A percentile compares a stretch with the other conserved stretches of the same genome.
phyloP scores from a whole-genome alignment of 2,113 vertebrate species.

The Nesogale talazaci region DNA sequence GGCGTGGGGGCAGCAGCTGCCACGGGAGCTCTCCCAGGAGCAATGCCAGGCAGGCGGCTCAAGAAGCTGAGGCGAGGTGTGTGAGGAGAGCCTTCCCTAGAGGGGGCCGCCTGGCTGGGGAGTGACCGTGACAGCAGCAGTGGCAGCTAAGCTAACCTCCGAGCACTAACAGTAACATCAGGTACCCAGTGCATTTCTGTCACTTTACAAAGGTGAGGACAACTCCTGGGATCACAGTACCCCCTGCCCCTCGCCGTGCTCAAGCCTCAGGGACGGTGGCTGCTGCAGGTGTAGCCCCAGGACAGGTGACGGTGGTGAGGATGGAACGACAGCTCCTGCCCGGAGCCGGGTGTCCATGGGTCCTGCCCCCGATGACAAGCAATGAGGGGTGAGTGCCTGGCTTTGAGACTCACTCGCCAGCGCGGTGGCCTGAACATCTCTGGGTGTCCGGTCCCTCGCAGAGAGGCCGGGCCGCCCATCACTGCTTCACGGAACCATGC shows the following conservation, averaged over 20 bases:
- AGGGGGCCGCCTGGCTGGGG: neutral
- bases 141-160: neutral
- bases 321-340: neutral
- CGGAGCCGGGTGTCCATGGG: neutral
- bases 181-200: neutral
- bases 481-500: neutral
- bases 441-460: neutral
- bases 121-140: neutral
- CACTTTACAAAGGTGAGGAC: neutral
- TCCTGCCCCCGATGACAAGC: neutral
- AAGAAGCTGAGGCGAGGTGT: neutral
- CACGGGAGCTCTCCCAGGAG: neutral
- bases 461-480: neutral
- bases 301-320: neutral
- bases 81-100: neutral
- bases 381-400: neutral
- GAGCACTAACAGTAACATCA: constrained; percentile 9
- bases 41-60: neutral
- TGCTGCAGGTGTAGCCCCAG: neutral
- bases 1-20: neutral
- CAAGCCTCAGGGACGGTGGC: neutral
- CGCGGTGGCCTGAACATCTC: neutral
- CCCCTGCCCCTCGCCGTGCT: neutral
- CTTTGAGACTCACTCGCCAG: neutral
- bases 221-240: neutral